phyloP scores from a whole-genome alignment of 2,113 vertebrate genomes.

The Chaetodon auriga region DNA sequence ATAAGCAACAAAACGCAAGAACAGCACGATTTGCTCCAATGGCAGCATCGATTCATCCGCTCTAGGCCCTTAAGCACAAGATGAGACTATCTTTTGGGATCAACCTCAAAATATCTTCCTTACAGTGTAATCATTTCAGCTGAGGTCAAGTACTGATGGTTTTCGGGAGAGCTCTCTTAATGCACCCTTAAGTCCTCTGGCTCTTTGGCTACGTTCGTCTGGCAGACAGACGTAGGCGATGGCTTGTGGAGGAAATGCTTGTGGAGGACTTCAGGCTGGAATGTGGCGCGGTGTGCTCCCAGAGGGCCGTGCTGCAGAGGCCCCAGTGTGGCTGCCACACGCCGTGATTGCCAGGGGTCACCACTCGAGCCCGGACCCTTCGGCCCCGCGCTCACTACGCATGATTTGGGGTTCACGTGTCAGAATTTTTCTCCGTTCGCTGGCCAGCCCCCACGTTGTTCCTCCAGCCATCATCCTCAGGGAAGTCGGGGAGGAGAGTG shows the following conservation, averaged over 20 bases:
- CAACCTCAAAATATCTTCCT: conserved; percentile 75
- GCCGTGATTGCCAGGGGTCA: conserved; percentile 80
- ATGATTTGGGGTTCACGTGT: conserved; percentile 75
- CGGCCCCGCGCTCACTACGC: conserved; percentile 46
- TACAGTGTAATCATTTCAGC: conserved; percentile 75
- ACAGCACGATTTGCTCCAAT: conserved; percentile 59
- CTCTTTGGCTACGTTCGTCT: conserved; percentile 71
- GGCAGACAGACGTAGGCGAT: conserved; percentile 75
- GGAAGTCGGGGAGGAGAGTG: conserved; percentile 36
- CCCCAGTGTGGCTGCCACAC: conserved; percentile 79
- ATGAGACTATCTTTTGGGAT: conserved; percentile 78
- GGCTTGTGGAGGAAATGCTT: conserved; percentile 74
- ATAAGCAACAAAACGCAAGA: conserved; percentile 58
- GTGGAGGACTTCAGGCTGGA: conserved; percentile 72
- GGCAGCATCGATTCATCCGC: conserved; percentile 64
- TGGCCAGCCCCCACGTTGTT: conserved; percentile 41
- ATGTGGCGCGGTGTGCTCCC: conserved; percentile 70
- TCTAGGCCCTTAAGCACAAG: conserved; percentile 72
- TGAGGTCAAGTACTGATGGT: conserved; percentile 79
- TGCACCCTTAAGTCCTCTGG: conserved; percentile 77
- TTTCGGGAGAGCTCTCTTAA: conserved; percentile 77
- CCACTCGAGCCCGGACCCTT: conserved; percentile 63
- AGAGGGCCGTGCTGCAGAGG: conserved; percentile 65
- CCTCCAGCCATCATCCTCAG: conserved; percentile 39
- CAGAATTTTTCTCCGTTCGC: conserved; percentile 57